Base-by-base conservation (phyloP, 2,888 invertebrate species). In the Metopia argyrocephala region DNA sequence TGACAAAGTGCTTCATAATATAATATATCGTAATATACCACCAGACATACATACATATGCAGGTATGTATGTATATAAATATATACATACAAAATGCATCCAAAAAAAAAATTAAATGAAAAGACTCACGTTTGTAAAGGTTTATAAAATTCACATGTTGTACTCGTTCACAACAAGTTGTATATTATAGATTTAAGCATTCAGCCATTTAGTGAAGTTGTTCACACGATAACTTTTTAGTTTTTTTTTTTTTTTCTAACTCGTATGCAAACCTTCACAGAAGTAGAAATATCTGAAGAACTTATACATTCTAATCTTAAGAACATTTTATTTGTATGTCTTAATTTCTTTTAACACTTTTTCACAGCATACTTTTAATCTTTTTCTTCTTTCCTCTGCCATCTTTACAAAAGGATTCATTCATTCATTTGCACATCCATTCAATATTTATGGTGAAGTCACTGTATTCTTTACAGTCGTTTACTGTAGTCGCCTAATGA, bases 401-500 rank as follows among this genome's bases (percentile, higher is more conserved):
- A 18, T n/a, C n/a, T 20, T 18, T 21, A 38, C 9, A 23, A 23
- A 18, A 1, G n/a, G n/a, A n/a, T n/a, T n/a, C n/a, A n/a, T n/a
- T 21, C 50, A 38, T 59, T 31, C 23, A 2, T 52, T 23, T 38
- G 38, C 38, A 7, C 50, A 52, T 52, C 21, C 21, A 25, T 54
- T 18, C 59, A 54, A 71, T 46, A 25, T n/a, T n/a, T n/a, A n/a
- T n/a, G n/a, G n/a, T n/a, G n/a, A n/a, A n/a, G n/a, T n/a, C 7
- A 18, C 3, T 31, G n/a, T 0, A 31, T 9, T 21, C 50, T 68
- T 68, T 66, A 28, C 12, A 57, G 21, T 76, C 54, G 28, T 68
- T 78, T 62, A 64, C 69, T 78, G 52, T 64, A 61, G 66, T 79
- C 65, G 61, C 73, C 70, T 83, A 83, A 81, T 83, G 78, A 83